Base-by-base conservation (phyloP, 2,888 invertebrate genomes). In the Alsophila aescularia region DNA sequence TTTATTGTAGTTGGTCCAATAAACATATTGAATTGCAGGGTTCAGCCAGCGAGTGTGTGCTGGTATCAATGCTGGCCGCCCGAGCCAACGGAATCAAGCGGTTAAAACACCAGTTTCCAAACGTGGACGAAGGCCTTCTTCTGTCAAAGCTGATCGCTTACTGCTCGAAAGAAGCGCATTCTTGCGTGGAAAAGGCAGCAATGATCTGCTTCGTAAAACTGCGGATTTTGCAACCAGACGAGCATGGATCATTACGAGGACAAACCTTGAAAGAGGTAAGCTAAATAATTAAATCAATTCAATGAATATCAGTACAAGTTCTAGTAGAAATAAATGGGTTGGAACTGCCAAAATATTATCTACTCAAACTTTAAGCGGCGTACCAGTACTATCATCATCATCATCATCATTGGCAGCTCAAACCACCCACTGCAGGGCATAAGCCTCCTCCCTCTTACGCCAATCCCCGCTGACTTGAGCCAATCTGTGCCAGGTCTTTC, bases 201-300 rank as follows among this genome's bases (percentile, higher is more conserved):
- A 98, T 98, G 97, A 98, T 98, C 70, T 95, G 95, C 73, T 98
- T 98, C 76, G 97, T 98, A 8, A 98, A 97, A 81, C 85, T 98
- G 52, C 92, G 98, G 44, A 98, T 98, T 79, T 89, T 98, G 59
- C 97, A 97, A 77, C 96, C 98, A 0, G 98, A 98, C 75, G 95
- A 96, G 58, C 94, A 95, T 62, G 96, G 96, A 52, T 94, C 95
- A 24, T 92, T 98, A 47, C 93, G 97, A 55, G 98, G 98, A 1
- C 93, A 95, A 58, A 96, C 96, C 7, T 85, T 98, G 48, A 93
- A 93, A 72, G 95, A 96, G 92, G 98, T 96, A 81, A 80, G 81
- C n/a, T n/a, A n/a, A n/a, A n/a, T 56, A 3, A 21, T 40, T 27
- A 27, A 18, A 18, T n/a, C n/a, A n/a, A n/a, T n/a, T n/a, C n/a